These are phyloP conservation scores for Bos indicus DNA, from an alignment of 2,113 vertebrate genomes.

Conservation along the genomic window DNA sequence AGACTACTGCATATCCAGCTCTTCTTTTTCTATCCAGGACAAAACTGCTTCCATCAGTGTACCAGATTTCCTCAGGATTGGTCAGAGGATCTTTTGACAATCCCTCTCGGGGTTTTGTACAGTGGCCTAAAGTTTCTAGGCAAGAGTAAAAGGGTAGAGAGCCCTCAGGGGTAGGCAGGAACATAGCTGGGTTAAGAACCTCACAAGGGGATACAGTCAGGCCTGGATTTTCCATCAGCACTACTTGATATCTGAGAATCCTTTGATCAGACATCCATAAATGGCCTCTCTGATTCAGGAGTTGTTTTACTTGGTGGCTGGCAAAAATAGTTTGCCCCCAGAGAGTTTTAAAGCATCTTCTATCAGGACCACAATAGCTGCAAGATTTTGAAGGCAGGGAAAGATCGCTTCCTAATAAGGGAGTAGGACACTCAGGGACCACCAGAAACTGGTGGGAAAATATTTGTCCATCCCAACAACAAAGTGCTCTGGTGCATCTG, in stretches of 20 bases:
- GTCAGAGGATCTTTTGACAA: background rate
- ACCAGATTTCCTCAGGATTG: background rate
- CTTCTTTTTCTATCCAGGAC: background rate
- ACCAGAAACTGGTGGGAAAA: background rate
- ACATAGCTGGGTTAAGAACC: background rate
- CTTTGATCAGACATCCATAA: background rate
- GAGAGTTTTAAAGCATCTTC: background rate
- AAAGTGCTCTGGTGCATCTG: background rate
- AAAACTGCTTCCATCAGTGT: background rate
- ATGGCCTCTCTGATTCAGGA: background rate
- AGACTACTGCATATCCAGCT: background rate
- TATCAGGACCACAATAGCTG: background rate
- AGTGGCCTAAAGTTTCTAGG: background rate
- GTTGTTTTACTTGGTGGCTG: background rate
- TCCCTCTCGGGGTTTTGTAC: accelerated
- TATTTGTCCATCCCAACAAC: background rate
- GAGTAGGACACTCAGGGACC: background rate
- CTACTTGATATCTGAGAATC: background rate
- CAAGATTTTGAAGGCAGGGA: background rate
- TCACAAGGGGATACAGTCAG: background rate
- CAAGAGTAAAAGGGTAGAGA: background rate
- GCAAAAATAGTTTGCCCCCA: background rate
- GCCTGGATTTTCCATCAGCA: background rate
- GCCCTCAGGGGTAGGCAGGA: background rate
- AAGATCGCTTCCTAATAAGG: background rate